Conservation (phyloP, 2,113 vertebrate species). For the Scomber scombrus region DNA sequence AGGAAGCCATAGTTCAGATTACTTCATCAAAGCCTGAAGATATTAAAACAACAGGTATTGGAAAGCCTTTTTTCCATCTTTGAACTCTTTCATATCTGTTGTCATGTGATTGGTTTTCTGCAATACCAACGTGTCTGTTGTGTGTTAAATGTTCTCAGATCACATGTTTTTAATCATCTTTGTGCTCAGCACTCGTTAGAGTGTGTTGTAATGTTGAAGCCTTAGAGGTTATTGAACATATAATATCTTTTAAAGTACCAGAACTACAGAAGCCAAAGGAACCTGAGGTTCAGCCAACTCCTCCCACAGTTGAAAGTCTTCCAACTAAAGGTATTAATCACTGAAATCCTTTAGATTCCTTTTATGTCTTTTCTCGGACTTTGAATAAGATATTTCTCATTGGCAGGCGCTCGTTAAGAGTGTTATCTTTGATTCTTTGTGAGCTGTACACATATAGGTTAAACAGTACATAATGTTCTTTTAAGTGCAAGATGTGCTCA, state of each 20-base stretch:
- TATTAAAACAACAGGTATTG: conserved; percentile 36
- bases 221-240: conserved; percentile 9
- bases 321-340: conserved; percentile 60
- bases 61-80: conserved; percentile 8
- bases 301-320: conserved; percentile 16
- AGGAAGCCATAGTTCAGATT: conserved; percentile 20
- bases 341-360: conserved; percentile 11
- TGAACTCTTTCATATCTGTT: conserved; percentile 21
- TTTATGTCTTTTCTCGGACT: background rate
- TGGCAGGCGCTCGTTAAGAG: conserved; percentile 34
- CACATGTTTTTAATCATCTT: background rate
- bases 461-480: conserved; percentile 53
- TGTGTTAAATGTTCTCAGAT: conserved; percentile 18
- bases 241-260: conserved; percentile 59
- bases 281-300: conserved; percentile 13
- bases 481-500: conserved; percentile 59
- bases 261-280: conserved; percentile 44
- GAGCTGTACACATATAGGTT: background rate
- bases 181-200: conserved; percentile 54
- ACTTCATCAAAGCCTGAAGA: conserved; percentile 28
- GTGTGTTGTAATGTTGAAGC: conserved; percentile 21
- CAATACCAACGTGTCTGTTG: background rate
- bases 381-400: background rate
- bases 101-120: background rate
- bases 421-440: conserved; percentile 37